Evolutionary conservation across 2,113 vertebrate genomes (phyloP), one percentile per base, ranked within the genome.

Genomic region (Globicephala melas): DNA sequence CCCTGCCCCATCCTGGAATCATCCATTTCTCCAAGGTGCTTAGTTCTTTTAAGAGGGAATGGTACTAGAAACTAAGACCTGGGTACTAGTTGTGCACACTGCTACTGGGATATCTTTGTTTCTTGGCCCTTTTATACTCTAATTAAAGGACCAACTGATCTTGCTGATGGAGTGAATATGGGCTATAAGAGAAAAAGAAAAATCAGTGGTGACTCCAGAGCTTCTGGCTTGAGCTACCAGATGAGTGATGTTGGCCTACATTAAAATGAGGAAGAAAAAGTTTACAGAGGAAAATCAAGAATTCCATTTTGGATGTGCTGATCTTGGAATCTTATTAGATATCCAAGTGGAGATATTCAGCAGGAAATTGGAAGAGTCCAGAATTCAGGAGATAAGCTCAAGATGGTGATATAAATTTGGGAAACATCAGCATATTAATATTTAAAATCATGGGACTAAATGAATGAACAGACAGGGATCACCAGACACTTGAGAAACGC

Each of bases 401-500:
- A 92, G n/a, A 70, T 91, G 50, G n/a, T 41, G 11, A 91, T 47
- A 88, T 38, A 88, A 91, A 92, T 84, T 65, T 79, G 23, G 70
- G 53, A 50, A 83, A 77, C 4, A 87, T 62, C 33, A 93, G 10
- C 26, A 76, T 62, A 84, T 31, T 50, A 74, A 38, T 83, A 77
- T 89, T 60, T 71, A 94, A 96, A 97, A 55, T 13, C 68, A 83
- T 8, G 13, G 31, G 23, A 94, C 26, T 82, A 82, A 38, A 95
- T 70, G 36, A 97, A 95, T 70, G 23, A 94, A 91, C 62, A 91
- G 47, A 20, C 63, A 86, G 41, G 17, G 41, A 65, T 81, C 33
- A 91, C 28, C 50, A 88, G 68, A 91, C n/a, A 53, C 91, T 53
- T 94, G 68, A 88, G 15, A 9, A 76, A 36, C 28, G 18, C 44